phyloP scores from a whole-genome alignment of 2,113 vertebrate genomes.

The Oncorhynchus gorbuscha region DNA sequence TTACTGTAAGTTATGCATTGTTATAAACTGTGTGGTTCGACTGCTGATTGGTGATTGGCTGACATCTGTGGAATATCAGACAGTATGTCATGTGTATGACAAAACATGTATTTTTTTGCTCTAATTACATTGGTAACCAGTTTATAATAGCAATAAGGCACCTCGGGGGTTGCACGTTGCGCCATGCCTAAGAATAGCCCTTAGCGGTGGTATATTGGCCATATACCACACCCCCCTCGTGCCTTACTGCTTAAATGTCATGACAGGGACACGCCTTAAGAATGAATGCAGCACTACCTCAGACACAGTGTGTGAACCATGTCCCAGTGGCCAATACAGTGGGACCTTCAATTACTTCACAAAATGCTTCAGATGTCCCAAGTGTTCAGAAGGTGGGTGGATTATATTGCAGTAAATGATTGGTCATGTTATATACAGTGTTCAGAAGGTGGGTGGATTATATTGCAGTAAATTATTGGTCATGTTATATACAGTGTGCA shows the following conservation, averaged over 20 bases:
- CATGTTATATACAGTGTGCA: background rate
- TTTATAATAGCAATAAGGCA: no score
- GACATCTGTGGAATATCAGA: no score
- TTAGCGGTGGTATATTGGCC: no score
- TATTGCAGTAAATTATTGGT: background rate
- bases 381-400: constrained; percentile 52
- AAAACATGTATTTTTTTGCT: no score
- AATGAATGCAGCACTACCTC: constrained; percentile 10
- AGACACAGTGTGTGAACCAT: constrained; percentile 58
- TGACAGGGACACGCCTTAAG: constrained; percentile 43
- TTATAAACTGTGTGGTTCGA: no score
- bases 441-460: background rate
- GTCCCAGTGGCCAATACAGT: constrained; percentile 28
- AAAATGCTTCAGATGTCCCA: constrained; percentile 57
- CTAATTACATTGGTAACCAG: no score
- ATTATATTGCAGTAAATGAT: background rate
- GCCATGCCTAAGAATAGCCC: no score
- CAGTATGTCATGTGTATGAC: no score
- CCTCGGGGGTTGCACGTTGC: no score
- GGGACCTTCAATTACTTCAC: constrained; percentile 26
- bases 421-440: background rate
- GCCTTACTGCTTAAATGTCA: background rate
- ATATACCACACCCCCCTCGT: no score
- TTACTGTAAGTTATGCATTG: background rate
- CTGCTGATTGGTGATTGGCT: no score